phyloP scores from a whole-genome alignment of 2,888 invertebrate species.

The Amphipyra tragopoginis region DNA sequence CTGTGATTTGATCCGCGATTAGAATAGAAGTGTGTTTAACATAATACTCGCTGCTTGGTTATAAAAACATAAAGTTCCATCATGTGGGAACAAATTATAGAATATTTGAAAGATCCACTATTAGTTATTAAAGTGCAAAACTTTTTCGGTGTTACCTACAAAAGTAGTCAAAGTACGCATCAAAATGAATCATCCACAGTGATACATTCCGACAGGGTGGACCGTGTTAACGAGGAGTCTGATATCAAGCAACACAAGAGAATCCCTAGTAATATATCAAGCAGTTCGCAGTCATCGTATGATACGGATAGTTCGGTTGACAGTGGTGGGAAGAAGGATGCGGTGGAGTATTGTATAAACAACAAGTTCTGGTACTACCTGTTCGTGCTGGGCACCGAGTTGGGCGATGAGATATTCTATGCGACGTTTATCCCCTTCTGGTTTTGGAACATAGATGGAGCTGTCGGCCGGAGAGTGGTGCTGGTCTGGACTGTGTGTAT shows the following conservation, averaged over 20 bases:
- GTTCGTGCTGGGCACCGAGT: conserved; percentile 95
- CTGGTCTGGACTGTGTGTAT: conserved; percentile 95
- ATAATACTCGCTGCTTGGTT: conserved; percentile 11
- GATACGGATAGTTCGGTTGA: conserved; percentile 82
- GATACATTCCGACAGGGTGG: conserved; percentile 72
- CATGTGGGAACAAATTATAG: conserved; percentile 88
- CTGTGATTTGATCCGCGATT: conserved; percentile 18
- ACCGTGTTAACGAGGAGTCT: conserved; percentile 67
- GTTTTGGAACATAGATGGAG: conserved; percentile 98
- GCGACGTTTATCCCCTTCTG: conserved; percentile 97
- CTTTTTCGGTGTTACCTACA: conserved; percentile 93
- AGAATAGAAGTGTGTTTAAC: conserved; percentile 25
- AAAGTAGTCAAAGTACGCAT: conserved; percentile 66
- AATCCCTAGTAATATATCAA: conserved; percentile 80
- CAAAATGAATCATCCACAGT: conserved; percentile 72
- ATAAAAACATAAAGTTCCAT: conserved; percentile 33
- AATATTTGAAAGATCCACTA: conserved; percentile 93
- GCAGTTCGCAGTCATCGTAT: conserved; percentile 80
- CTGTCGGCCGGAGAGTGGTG: conserved; percentile 95
- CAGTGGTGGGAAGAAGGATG: conserved; percentile 73
- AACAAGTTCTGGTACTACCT: conserved; percentile 96
- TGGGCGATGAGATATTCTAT: conserved; percentile 98
- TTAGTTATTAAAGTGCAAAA: conserved; percentile 94
- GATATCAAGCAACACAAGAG: conserved; percentile 78
- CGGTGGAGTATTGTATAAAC: conserved; percentile 88